These are phyloP conservation scores for Pyralis farinalis DNA, from an alignment of 2,888 invertebrate genomes.

Conservation along the genomic window DNA sequence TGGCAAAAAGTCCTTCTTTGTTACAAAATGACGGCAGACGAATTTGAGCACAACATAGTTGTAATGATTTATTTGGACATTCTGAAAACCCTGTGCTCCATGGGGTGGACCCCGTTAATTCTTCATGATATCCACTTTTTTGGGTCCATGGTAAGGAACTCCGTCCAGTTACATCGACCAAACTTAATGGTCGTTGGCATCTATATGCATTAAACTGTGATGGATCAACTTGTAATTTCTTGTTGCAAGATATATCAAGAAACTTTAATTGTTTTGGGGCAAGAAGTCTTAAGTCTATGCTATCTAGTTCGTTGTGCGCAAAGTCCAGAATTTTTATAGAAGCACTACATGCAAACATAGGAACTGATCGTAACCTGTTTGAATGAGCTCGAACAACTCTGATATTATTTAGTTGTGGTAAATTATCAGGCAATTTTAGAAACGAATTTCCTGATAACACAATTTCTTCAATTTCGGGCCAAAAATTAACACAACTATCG, in stretches of 20 bases:
- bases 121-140: slow-evolving; percentile 75
- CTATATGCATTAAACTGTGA: slow-evolving; percentile 90
- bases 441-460: slow-evolving; percentile 91
- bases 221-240: slow-evolving; percentile 90
- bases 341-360: slow-evolving; percentile 87
- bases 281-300: slow-evolving; percentile 87
- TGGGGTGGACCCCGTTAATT: slow-evolving; percentile 81
- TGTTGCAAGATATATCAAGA: slow-evolving; percentile 91
- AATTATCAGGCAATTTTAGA: slow-evolving; percentile 87
- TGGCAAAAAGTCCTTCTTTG: slow-evolving; percentile 89
- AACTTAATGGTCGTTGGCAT: slow-evolving; percentile 89
- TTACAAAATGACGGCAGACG: slow-evolving; percentile 89
- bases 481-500: slow-evolving; percentile 86
- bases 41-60: slow-evolving; percentile 89
- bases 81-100: slow-evolving; percentile 94
- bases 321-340: slow-evolving; percentile 90
- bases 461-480: slow-evolving; percentile 90
- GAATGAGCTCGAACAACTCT: slow-evolving; percentile 90
- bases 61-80: slow-evolving; percentile 87
- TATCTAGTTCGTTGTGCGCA: slow-evolving; percentile 92
- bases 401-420: slow-evolving; percentile 86
- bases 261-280: slow-evolving; percentile 92
- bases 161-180: slow-evolving; percentile 92
- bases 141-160: slow-evolving; percentile 84
- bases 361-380: slow-evolving; percentile 87